These are phyloP conservation scores for Serranus cabrilla DNA, from an alignment of 2,797 vertebrate genomes.

Conservation along the genomic window DNA sequence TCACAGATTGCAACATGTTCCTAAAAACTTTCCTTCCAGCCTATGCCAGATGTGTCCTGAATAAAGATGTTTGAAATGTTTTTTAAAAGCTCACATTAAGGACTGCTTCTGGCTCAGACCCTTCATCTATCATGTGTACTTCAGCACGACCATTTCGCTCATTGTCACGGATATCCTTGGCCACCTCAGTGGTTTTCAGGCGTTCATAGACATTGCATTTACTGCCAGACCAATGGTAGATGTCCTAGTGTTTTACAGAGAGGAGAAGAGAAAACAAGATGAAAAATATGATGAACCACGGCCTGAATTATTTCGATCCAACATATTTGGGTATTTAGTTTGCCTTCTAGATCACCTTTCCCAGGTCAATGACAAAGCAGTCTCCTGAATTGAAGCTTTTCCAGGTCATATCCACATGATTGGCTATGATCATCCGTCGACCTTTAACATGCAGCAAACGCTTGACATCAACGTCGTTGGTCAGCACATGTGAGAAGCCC, in stretches of 20 bases:
- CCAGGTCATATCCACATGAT: constrained; percentile 76
- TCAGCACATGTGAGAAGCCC: constrained; percentile 78
- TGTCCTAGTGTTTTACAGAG: constrained; percentile 60
- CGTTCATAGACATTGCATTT: constrained; percentile 79
- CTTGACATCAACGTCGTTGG: constrained; percentile 54
- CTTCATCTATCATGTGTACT: constrained; percentile 74
- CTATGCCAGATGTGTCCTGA: neutral
- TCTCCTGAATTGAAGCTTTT: constrained; percentile 82
- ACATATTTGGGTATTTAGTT: neutral
- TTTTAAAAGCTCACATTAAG: constrained; percentile 61
- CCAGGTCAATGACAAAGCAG: constrained; percentile 86
- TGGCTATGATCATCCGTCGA: constrained; percentile 70
- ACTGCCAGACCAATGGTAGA: constrained; percentile 84
- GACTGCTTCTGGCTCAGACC: constrained; percentile 74
- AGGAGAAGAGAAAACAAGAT: neutral
- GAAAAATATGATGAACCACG: neutral
- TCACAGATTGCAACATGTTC: neutral
- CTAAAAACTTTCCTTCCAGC: neutral
- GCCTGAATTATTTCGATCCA: neutral
- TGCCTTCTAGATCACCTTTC: constrained; percentile 69
- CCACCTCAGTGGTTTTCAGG: constrained; percentile 79
- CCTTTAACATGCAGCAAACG: constrained; percentile 83
- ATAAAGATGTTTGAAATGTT: neutral
- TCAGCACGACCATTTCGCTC: constrained; percentile 76
- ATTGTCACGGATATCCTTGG: constrained; percentile 81